Conservation (phyloP, 30 jellyfish, hydroid and myxozoan genomes). For the Aurelia aurita region DNA sequence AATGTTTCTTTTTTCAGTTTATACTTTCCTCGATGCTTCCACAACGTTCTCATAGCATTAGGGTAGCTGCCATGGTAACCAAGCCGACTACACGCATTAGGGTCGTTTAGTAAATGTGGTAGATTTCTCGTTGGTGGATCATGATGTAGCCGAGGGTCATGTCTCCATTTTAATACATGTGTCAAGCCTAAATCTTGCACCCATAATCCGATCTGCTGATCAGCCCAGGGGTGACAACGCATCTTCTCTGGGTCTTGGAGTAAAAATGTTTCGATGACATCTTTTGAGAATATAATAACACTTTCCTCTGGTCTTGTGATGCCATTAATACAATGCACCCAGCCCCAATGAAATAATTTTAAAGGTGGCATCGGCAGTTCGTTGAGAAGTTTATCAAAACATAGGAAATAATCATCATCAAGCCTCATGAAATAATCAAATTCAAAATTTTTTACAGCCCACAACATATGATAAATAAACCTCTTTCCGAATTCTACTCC, state of each 20-base stretch:
- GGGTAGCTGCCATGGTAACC: constrained; percentile 94
- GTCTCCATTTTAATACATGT: constrained; percentile 33
- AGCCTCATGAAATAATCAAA: constrained; percentile 82
- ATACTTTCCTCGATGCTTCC: constrained; percentile 55
- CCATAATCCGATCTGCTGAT: constrained; percentile 78
- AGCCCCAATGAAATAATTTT: constrained; percentile 61
- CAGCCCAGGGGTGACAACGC: constrained; percentile 82
- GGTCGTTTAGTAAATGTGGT: constrained; percentile 26
- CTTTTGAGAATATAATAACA: constrained; percentile 58
- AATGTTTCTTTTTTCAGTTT: background rate
- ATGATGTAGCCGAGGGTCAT: constrained; percentile 80
- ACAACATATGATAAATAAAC: constrained; percentile 83
- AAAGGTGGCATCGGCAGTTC: constrained; percentile 60
- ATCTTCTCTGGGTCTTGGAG: constrained; percentile 62
- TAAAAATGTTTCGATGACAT: constrained; percentile 54
- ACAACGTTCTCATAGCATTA: constrained; percentile 59
- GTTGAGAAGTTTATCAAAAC: constrained; percentile 54
- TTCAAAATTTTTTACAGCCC: constrained; percentile 82
- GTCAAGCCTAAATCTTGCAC: constrained; percentile 33
- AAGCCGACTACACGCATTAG: constrained; percentile 40
- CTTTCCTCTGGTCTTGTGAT: constrained; percentile 85
- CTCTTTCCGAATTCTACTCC: constrained; percentile 92
- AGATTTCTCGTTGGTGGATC: constrained; percentile 53
- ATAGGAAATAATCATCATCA: constrained; percentile 90
- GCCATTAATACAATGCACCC: constrained; percentile 53